Conservation (phyloP, 1,140 invertebrate genomes). For the Periplaneta americana region DNA sequence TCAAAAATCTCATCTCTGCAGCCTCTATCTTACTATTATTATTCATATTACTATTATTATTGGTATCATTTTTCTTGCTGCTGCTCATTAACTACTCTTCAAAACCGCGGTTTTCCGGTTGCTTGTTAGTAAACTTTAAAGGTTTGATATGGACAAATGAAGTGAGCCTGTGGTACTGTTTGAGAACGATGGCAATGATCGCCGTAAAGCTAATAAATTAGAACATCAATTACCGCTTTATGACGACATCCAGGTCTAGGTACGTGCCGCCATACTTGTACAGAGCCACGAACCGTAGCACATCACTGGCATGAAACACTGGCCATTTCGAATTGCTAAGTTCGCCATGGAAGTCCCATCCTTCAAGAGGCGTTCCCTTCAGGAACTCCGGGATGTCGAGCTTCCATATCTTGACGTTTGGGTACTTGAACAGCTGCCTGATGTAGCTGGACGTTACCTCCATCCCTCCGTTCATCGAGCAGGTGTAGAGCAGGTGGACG, state of each 20-base stretch:
- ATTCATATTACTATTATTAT: no score
- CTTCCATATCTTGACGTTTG: not conserved
- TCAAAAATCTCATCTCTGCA: no score
- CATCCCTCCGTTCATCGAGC: not conserved
- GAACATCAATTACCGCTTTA: conserved; percentile 38
- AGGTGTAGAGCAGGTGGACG: conserved; percentile 50
- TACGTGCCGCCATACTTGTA: conserved; percentile 76
- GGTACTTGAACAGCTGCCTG: not conserved
- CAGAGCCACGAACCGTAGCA: conserved; percentile 63
- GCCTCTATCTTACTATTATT: no score
- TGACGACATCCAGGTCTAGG: conserved; percentile 68
- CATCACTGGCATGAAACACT: conserved; percentile 57
- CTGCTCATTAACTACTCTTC: no score
- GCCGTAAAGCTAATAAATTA: not conserved
- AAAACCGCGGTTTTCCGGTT: no score
- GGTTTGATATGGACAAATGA: no score
- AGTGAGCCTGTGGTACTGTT: no score
- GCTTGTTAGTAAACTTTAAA: no score
- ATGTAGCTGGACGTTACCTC: not conserved
- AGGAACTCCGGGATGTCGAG: conserved; percentile 39
- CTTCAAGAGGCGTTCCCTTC: conserved; percentile 51
- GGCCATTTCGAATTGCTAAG: conserved; percentile 41
- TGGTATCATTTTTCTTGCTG: no score
- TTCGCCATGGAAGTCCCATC: conserved; percentile 47
- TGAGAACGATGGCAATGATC: no score